These are phyloP conservation scores for Crotalus helleri DNA, from an alignment of 2,113 vertebrate genomes.

Conservation along the genomic window DNA sequence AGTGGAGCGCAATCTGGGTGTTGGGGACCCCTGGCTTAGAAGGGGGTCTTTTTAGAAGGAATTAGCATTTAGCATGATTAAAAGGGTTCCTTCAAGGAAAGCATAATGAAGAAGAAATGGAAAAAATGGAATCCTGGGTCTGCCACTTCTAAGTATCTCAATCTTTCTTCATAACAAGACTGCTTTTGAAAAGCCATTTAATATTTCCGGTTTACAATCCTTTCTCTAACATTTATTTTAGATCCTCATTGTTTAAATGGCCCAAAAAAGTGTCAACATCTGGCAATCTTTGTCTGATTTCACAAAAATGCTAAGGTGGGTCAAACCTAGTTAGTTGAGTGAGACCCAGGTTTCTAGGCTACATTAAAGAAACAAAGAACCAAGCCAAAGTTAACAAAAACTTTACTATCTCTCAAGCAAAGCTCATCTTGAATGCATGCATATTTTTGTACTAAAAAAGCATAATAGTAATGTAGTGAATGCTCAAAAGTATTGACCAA, in stretches of 20 bases:
- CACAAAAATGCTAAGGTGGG: background rate
- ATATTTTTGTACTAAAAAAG: background rate
- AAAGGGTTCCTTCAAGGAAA: background rate
- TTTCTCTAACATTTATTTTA: background rate
- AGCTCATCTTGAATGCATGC: background rate
- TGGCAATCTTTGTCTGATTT: background rate
- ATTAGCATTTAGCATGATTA: background rate
- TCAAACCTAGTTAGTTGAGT: background rate
- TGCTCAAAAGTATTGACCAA: background rate
- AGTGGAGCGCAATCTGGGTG: background rate
- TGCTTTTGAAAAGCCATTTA: background rate
- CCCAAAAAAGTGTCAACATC: background rate
- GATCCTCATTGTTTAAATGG: background rate
- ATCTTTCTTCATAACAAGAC: background rate
- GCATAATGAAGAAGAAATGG: background rate
- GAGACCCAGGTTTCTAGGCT: background rate
- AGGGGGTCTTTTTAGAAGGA: background rate
- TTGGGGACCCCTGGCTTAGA: background rate
- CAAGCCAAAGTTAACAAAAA: background rate
- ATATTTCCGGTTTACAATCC: background rate
- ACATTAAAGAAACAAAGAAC: background rate
- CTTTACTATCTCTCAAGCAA: background rate
- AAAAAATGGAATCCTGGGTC: background rate
- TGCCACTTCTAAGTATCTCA: background rate
- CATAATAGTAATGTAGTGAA: background rate